Base-by-base conservation (phyloP, 2,113 vertebrate genomes). In the Quiscalus mexicanus region DNA sequence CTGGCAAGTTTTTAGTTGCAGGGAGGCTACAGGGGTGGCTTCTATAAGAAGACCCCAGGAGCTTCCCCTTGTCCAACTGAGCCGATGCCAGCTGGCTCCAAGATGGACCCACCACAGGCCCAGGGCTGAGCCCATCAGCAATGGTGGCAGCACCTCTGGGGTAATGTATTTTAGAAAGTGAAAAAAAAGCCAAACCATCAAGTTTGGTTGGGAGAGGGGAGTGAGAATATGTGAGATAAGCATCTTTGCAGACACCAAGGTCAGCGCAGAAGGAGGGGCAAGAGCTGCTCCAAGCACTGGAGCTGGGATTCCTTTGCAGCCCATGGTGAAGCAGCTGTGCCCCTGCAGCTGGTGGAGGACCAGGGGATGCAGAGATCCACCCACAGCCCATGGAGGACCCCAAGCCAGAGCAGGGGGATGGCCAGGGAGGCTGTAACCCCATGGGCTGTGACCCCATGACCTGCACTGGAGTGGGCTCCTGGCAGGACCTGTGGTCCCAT, bases 311-410 rank as follows among this genome's bases (percentile, higher is more conserved):
- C 15, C 47, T 25, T 44, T 52, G n/a, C 41, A 85, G 50, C 23
- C 18, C 0, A 0, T 8, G 30, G 44, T 15, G 55, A 47, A 10
- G 23, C n/a, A 53, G 44, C 42, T 84, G 59, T 58, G 11, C 8
- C 16, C 12, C 33, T 56, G 33, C 53, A 74, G 71, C 35, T 63
- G 2, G 0, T 13, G 59, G 5, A 42, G 41, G 11, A 20, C 27
- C 35, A n/a, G 11, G 5, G 31, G 41, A 27, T 62, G 41, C 47
- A 63, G 55, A 76, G 30, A 35, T 62, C 63, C 30, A 45, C 39
- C 16, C 0, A 0, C 39, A 75, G 44, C 41, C 47, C 8, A 3
- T 23, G 31, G 11, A 69, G 35, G 18, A 42, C 37, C 25, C 37
- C 37, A 42, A 2, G 4, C 47, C 22, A 13, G 22, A 49, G 41